These are phyloP conservation scores for Chiroxiphia lanceolata DNA, from an alignment of 2,797 vertebrate species.

Conservation along the genomic window DNA sequence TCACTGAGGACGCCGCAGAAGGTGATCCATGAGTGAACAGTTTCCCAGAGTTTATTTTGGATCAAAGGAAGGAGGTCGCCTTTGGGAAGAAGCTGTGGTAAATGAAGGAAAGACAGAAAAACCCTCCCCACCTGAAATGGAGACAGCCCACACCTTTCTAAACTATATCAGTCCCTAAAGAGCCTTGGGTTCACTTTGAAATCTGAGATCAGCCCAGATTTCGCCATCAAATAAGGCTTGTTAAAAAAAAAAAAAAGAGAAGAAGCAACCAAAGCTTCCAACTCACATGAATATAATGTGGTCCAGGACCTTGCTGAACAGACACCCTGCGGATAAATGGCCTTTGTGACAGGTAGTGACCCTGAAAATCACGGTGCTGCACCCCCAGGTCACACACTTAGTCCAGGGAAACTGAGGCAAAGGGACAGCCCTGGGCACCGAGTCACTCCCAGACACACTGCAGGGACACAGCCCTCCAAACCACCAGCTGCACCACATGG, in stretches of 20 bases:
- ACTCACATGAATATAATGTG: neutral
- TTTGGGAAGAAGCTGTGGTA: slow-evolving; percentile 31
- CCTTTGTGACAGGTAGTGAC: neutral
- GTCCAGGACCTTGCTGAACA: neutral
- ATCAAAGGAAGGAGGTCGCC: neutral
- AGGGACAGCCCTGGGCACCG: fast-evolving
- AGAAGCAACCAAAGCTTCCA: neutral
- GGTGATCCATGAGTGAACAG: neutral
- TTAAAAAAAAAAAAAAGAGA: neutral
- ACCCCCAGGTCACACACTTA: neutral
- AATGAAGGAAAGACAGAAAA: slow-evolving; percentile 3
- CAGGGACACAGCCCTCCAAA: neutral
- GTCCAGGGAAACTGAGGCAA: neutral
- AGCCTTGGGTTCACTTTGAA: slow-evolving; percentile 1
- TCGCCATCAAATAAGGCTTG: neutral
- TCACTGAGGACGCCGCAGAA: fast-evolving
- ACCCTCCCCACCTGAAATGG: neutral
- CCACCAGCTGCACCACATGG: fast-evolving
- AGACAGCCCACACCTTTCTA: neutral
- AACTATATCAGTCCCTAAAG: neutral
- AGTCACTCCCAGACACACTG: fast-evolving
- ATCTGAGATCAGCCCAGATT: neutral
- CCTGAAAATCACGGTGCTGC: neutral
- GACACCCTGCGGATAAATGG: neutral
- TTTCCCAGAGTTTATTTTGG: slow-evolving; percentile 23